These are phyloP conservation scores for Aurelia aurita complex sp. Pacific DNA, from an alignment of 30 jellyfish, hydroid and myxozoan species.

Conservation along the genomic window DNA sequence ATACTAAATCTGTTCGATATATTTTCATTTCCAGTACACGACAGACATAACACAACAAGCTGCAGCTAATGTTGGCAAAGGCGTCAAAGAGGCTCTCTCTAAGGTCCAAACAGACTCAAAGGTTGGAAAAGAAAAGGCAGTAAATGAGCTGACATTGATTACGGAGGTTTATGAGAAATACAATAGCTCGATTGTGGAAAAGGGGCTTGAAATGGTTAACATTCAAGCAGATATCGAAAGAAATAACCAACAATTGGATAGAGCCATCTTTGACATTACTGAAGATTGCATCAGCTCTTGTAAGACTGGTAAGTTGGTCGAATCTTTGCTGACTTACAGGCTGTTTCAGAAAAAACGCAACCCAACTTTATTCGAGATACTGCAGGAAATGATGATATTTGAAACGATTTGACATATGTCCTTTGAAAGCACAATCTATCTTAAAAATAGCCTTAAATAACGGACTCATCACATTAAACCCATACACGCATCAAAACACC, in stretches of 20 bases:
- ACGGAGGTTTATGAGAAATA: background rate
- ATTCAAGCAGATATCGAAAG: background rate
- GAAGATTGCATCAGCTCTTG: background rate
- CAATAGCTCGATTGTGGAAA: background rate
- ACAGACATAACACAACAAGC: slow-evolving; percentile 11
- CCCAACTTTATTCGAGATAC: too few relatives aligned
- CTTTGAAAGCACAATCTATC: too few relatives aligned
- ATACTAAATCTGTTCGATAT: too few relatives aligned
- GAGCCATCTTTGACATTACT: background rate
- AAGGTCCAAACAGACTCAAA: background rate
- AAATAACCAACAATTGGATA: background rate
- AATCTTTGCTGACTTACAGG: too few relatives aligned
- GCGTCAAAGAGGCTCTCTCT: slow-evolving; percentile 1
- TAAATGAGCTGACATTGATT: background rate
- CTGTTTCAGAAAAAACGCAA: too few relatives aligned
- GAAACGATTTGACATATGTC: too few relatives aligned
- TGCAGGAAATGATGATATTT: too few relatives aligned
- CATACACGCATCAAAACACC: too few relatives aligned
- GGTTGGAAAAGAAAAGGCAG: slow-evolving; percentile 21
- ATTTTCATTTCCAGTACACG: slow-evolving; percentile 2
- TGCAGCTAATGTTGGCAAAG: slow-evolving; percentile 1
- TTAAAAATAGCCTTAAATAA: too few relatives aligned
- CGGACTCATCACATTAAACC: too few relatives aligned
- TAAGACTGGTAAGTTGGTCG: background rate
- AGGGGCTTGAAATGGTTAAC: background rate